phyloP scores from a whole-genome alignment of 2,888 invertebrate genomes.

The Temnothorax ravouxi region DNA sequence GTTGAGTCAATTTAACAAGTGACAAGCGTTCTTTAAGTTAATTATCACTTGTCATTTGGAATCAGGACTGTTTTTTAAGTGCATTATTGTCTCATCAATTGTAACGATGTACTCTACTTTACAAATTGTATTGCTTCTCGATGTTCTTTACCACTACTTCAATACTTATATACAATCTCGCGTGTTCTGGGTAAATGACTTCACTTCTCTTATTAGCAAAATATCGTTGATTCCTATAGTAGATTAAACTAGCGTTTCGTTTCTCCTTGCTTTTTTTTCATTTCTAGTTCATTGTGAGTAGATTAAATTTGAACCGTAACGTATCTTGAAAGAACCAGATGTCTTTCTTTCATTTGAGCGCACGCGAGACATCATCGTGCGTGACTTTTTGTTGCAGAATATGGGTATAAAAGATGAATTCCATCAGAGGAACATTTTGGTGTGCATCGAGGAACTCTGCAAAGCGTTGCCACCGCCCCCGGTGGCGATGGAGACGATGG shows the following conservation, averaged over 20 bases:
- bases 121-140: too few species aligned
- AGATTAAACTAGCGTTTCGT: background rate
- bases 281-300: background rate
- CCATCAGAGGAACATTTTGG: conserved; percentile 90
- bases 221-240: too few species aligned
- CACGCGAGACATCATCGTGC: background rate
- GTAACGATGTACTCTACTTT: too few species aligned
- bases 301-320: background rate
- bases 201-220: too few species aligned
- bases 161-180: too few species aligned
- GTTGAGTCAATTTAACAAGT: background rate
- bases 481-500: conserved; percentile 63
- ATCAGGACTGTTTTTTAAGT: too few species aligned
- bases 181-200: too few species aligned
- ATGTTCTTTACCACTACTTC: too few species aligned
- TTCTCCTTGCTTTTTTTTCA: background rate
- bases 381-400: conserved; percentile 86
- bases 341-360: background rate
- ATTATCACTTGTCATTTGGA: too few species aligned
- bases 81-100: too few species aligned
- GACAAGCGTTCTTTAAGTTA: too few species aligned
- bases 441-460: conserved; percentile 90
- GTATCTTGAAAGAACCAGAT: background rate
- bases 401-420: conserved; percentile 92
- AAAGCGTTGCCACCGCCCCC: conserved; percentile 76